These are phyloP conservation scores for Rhynchotus rufescens DNA, from an alignment of 2,797 vertebrate species.

Conservation along the genomic window DNA sequence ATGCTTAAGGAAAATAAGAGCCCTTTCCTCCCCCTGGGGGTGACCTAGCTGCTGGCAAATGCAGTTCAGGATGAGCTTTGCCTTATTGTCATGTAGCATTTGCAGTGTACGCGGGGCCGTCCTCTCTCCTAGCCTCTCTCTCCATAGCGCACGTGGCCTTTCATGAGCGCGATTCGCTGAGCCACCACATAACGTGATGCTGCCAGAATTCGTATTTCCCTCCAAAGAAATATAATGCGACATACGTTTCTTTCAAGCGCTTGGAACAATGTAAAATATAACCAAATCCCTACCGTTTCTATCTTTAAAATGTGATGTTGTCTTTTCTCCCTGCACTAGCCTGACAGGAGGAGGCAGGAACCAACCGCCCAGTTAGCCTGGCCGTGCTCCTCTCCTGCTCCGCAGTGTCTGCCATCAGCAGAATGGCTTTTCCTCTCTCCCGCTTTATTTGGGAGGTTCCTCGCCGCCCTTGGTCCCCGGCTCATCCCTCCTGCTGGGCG, in stretches of 20 bases:
- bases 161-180: background rate
- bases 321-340: background rate
- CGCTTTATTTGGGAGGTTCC: background rate
- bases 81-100: background rate
- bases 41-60: background rate
- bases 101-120: background rate
- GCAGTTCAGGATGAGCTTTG: background rate
- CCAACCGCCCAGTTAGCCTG: background rate
- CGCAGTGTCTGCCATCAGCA: background rate
- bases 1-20: background rate
- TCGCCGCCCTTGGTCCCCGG: background rate
- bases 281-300: background rate
- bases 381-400: background rate
- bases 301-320: background rate
- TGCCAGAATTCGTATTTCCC: background rate
- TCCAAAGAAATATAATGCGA: background rate
- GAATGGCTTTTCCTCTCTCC: background rate
- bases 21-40: background rate
- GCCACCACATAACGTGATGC: background rate
- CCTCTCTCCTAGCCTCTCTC: background rate
- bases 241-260: background rate
- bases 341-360: background rate
- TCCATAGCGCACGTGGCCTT: background rate
- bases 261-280: background rate
- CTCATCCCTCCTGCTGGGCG: background rate